Base-by-base conservation (phyloP, 1,140 invertebrate genomes). In the Eulimnadia texana region DNA sequence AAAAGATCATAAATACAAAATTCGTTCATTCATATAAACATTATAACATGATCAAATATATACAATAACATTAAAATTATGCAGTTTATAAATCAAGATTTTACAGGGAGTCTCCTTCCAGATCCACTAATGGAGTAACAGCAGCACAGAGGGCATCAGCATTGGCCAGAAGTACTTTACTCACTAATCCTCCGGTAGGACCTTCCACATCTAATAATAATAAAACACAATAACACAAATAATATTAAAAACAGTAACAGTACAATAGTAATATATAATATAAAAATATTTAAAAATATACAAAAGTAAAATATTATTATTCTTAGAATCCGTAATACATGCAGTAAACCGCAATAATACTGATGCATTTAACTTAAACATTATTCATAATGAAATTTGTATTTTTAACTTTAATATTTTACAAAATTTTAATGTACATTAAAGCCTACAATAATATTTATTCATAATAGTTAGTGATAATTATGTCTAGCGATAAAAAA, bases 61-160 rank as follows among this genome's bases (percentile, higher is more conserved):
- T 52, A 51, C 3, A 20, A n/a, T n/a, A 22, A 55, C 20, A 16
- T 22, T 11, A 1, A 55, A 55, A n/a, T 25, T 22, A 3, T 19
- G 3, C 27, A 22, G 10, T n/a, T 0, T 11, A 55, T 19, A 24
- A 11, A 9, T 24, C 3, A 59, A 65, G 20, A n/a, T 53, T 76
- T 76, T 73, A 84, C 75, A 91, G 72, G 11, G 90, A 77, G 72
- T 93, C 89, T 0, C 86, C 84, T 72, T 94, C 90, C 82, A 94
- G 84, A 73, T 94, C 90, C 82, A 94, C 90, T 13, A 95, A 74
- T 2, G 92, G 92, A 64, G 90, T 92, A 13, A 90, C 91, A 3
- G 92, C 89, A 33, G 93, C 92, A 76, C 93, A 96, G 0, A 98
- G 76, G 11, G 93, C 90, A 73, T 96, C 93, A n/a, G 93, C 93